A percentile compares a stretch with the other conserved stretches of the same genome.
Evolutionary conservation across 1,140 invertebrate species (phyloP).

Genomic region (Paraescarpia echinospica): DNA sequence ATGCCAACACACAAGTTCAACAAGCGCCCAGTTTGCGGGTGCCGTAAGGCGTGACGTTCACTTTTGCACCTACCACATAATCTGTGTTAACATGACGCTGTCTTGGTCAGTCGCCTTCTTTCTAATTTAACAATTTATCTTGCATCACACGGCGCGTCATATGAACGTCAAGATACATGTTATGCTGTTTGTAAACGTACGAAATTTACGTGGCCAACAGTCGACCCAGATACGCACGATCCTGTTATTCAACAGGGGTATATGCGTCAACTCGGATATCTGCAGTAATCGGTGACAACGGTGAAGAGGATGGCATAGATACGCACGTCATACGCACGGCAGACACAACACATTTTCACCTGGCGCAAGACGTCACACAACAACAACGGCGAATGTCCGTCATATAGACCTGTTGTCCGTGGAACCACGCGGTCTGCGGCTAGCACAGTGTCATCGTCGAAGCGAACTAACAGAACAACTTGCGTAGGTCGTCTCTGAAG

Average conservation of each 20-base stretch:
- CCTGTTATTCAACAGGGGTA: neutral
- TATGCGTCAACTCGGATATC: no score
- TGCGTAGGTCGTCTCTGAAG: constrained; percentile 47
- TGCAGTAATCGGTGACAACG: neutral
- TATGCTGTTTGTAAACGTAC: no score
- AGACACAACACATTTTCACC: neutral
- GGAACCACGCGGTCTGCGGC: neutral
- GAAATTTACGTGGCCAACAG: neutral
- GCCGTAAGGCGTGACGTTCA: neutral
- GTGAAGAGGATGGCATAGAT: neutral
- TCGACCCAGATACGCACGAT: neutral
- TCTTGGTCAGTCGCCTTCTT: neutral
- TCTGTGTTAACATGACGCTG: neutral
- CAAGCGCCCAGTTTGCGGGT: neutral
- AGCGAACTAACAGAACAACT: constrained; percentile 23
- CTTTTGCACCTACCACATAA: neutral
- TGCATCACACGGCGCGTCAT: neutral
- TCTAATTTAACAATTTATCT: neutral
- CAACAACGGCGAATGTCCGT: neutral
- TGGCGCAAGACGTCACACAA: neutral
- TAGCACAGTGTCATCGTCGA: neutral
- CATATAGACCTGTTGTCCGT: neutral
- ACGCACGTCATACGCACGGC: neutral
- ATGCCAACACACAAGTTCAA: neutral
- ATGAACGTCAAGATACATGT: neutral